Base-by-base conservation (phyloP, 2,113 vertebrate species). In the Platichthys stellatus region DNA sequence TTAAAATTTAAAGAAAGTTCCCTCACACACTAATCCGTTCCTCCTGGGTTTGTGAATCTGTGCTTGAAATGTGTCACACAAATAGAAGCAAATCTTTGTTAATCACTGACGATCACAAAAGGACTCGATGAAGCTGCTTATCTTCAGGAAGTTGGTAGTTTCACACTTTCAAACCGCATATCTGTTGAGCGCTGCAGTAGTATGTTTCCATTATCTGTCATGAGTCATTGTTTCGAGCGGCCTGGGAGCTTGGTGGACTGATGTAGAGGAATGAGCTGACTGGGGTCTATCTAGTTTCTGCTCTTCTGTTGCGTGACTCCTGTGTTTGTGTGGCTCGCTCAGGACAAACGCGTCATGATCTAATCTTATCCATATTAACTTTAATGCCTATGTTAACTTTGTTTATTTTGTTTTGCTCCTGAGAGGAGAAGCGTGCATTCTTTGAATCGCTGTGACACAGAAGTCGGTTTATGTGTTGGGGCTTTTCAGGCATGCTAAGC, bases 281-380 rank as follows among this genome's bases (percentile, higher is more conserved):
- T n/a, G 56, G 10, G 3, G n/a, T 74, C 56, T 59, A 28, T 53
- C 77, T 17, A 35, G 61, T 57, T 64, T 76, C 35, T 79, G 24
- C 23, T 57, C 10, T 31, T 63, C 13, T 35, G 63, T 73, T 78
- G 70, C 35, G 28, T 71, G 72, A 80, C 78, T 73, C 49, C 63
- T 8, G 26, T 53, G 40, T 72, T 77, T 76, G 54, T 47, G 17
- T 56, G 72, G 20, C n/a, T 63, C 61, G n/a, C 43, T 72, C 70
- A 35, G 31, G 9, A 35, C 59, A 38, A 51, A 54, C 31, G 45
- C 18, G 40, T 24, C 60, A 63, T 57, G 26, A 65, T 76, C 76
- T 58, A 23, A 77, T 84, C 69, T 69, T 63, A 43, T 77, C 54
- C 35, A 53, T 64, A 66, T 68, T 76, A 14, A 65, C 82, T 71